Percentiles rank a stretch among this genome's conserved stretches.
These are phyloP conservation scores for Gambusia yucatana DNA, from an alignment of 2,797 vertebrate species.

Conservation along the genomic window DNA sequence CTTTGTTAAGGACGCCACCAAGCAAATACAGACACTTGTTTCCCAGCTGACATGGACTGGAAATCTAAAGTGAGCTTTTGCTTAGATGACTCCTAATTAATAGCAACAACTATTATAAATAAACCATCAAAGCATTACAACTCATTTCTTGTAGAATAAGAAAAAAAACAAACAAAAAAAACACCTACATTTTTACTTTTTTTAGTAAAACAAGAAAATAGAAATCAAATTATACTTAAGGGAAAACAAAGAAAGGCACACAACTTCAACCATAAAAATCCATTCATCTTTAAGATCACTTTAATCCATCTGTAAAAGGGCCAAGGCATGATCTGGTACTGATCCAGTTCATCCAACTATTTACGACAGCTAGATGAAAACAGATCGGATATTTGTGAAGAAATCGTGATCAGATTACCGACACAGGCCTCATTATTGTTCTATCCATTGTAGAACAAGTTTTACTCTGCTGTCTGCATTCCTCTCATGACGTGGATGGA, in stretches of 20 bases:
- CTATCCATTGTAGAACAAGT: background rate
- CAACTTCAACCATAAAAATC: background rate
- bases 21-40: background rate
- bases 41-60: background rate
- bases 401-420: background rate
- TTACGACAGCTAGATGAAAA: slow-evolving; percentile 1
- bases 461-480: background rate
- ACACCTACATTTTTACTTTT: background rate
- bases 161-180: background rate
- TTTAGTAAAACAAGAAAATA: background rate
- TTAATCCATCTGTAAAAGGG: background rate
- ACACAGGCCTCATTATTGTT: background rate
- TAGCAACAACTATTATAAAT: background rate
- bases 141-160: background rate
- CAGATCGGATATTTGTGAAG: background rate
- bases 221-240: background rate
- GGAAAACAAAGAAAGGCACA: background rate
- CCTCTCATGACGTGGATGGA: background rate
- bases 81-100: background rate
- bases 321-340: background rate
- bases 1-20: background rate
- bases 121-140: background rate
- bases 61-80: background rate
- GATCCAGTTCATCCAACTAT: background rate
- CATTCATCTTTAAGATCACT: background rate